Conservation (phyloP, 2,797 vertebrate species). For the Manis javanica region DNA sequence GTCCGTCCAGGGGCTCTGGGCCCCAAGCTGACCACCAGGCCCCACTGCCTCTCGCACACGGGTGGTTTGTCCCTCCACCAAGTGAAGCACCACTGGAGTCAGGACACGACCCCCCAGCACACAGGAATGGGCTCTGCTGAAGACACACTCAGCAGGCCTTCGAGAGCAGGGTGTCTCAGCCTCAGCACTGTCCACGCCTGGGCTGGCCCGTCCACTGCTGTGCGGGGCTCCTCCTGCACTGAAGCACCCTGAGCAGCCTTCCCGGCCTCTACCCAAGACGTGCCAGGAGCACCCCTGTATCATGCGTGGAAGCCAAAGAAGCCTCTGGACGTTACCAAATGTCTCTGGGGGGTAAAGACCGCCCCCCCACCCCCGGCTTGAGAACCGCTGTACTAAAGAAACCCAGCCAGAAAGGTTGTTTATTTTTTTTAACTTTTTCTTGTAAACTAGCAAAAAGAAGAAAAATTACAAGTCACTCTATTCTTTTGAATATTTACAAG, state of each 20-base stretch:
- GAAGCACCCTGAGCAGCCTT: accelerated
- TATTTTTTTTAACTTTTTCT: not conserved
- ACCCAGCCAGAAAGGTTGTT: not conserved
- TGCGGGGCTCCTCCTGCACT: accelerated
- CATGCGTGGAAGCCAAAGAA: accelerated
- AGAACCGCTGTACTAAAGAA: not conserved
- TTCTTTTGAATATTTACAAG: not conserved
- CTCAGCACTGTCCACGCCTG: accelerated
- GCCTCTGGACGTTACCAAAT: not conserved
- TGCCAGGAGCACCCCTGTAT: accelerated
- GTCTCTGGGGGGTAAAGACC: not conserved
- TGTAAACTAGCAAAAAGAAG: not conserved
- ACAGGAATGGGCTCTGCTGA: not conserved
- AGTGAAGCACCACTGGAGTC: accelerated
- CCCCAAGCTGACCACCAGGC: accelerated
- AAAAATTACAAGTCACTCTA: not conserved
- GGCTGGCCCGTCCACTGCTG: accelerated
- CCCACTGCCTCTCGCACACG: not conserved
- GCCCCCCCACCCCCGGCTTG: not conserved
- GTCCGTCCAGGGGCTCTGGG: accelerated
- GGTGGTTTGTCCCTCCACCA: too few relatives aligned
- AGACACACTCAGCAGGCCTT: accelerated
- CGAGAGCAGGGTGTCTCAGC: not conserved
- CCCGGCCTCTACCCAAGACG: accelerated
- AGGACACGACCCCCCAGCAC: too few relatives aligned